These are phyloP conservation scores for Leucophora obtusa DNA, from an alignment of 2,888 invertebrate species.

Conservation along the genomic window DNA sequence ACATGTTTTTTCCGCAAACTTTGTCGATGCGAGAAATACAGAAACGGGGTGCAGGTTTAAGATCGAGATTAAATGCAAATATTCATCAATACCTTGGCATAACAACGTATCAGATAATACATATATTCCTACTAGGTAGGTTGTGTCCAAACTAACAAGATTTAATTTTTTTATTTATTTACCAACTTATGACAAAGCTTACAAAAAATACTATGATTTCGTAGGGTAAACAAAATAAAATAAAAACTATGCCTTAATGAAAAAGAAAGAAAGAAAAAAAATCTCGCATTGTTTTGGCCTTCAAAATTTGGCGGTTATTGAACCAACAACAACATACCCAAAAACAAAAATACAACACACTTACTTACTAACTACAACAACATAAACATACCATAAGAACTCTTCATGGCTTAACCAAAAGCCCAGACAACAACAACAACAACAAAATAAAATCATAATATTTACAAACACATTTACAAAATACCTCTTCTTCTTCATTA, in stretches of 20 bases:
- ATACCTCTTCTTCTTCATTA: conserved; percentile 44
- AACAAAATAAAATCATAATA: conserved; percentile 8
- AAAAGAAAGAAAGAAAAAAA: conserved; percentile 51
- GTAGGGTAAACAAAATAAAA: not conserved
- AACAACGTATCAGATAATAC: too few species aligned
- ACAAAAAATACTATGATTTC: too few species aligned
- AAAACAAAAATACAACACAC: conserved; percentile 16
- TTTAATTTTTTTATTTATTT: too few species aligned
- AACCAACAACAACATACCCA: conserved; percentile 74
- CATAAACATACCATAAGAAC: conserved; percentile 13
- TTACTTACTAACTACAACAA: conserved; percentile 15
- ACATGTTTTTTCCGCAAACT: too few species aligned
- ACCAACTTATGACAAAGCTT: not conserved
- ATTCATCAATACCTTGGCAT: too few species aligned
- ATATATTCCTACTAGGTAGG: too few species aligned
- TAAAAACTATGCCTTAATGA: conserved; percentile 32
- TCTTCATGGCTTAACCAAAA: conserved; percentile 39
- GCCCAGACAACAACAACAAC: conserved; percentile 30
- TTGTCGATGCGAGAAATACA: too few species aligned
- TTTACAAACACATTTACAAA: conserved; percentile 18
- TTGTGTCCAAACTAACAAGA: too few species aligned
- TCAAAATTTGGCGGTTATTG: conserved; percentile 77
- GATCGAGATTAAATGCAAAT: too few species aligned
- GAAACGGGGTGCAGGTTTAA: too few species aligned
- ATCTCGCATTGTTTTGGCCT: conserved; percentile 75